Base-by-base conservation (phyloP, 23 tunicate genomes). In the Oikopleura dioica region DNA sequence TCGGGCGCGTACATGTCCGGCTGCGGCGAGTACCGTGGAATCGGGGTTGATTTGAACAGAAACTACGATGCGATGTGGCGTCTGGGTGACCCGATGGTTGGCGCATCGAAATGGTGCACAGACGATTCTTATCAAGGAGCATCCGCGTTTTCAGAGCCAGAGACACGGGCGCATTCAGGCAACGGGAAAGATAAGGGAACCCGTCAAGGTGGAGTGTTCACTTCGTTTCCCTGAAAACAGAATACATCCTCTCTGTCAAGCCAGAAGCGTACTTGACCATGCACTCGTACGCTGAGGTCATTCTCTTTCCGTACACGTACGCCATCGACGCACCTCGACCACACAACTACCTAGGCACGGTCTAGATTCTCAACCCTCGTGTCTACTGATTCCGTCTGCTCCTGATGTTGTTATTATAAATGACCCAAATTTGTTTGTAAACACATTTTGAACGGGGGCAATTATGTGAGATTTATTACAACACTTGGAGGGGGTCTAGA, bases 21-120 rank as follows among this genome's bases (percentile, higher is more conserved):
- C 33, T 63, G 72, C 26, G 72, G 72, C 5, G 16, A 24, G 16
- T 23, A 28, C 2, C 2, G 33, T 24, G 72, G 72, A 31, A 12
- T 1, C 30, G 99, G 99, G 38, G 88, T 83, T 44, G 99, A 94
- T 59, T 82, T 85, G 31, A 94, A 94, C 78, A 81, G 99, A 77
- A 94, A 94, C 77, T 94, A 80, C 50, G 85, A 94, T 75, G 88
- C 85, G 34, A 67, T 35, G 1, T 94, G 81, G 81, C 24, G 59
- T 2, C 5, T 28, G 2, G 72, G 72, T 24, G 33, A 63, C 2
- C 26, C 72, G 2, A 63, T 63, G 72, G 33, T 63, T 63, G 72
- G 72, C 2, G 72, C 72, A 12, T 63, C 72, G 5, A 63, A 63
- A 16, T 23, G 33, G 32, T 63, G 72, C 72, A 21, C 16, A 21